Evolutionary conservation across 2,888 invertebrate species (phyloP), one percentile per base, ranked within the genome.

Genomic region (Apomyelois bistriatella): DNA sequence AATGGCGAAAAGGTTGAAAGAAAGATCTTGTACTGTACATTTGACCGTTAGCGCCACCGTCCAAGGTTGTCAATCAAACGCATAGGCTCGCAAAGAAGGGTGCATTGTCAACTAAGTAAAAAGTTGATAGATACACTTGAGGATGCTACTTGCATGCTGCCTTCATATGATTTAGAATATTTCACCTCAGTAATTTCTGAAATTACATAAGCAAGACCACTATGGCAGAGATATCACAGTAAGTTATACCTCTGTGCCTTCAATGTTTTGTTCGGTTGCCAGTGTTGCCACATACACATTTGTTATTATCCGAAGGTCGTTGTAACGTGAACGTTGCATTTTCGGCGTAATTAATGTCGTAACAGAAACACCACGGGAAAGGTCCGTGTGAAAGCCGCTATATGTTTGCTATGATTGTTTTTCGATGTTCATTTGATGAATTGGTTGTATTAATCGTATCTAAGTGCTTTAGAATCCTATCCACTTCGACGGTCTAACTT

Each of bases 251-350:
- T 10, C 40, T 40, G 8, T 8, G 9, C 9, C 16, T 0, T 16
- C 16, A 6, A 13, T 40, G 40, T 40, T 40, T 13, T 16, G 40
- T 13, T 13, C 40, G 16, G 10, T 40, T 40, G 16, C 37, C n/a
- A 43, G 43, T 43, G 70, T 85, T 87, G 86, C 83, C 62, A 75
- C 84, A 83, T 72, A 60, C 66, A 70, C 65, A 68, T 71, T 70
- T 65, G 65, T 60, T 61, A 54, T 57, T 58, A 57, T 52, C 58
- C 60, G 67, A 74, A 74, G 72, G 71, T 73, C 72, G 66, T 52
- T 52, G 52, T 52, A 52, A 52, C 49, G 50, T 48, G 51, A 22
- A 50, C 53, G 51, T 58, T 61, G 58, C 56, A 58, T 57, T 59
- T 59, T 58, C 43, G 56, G 42, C 37, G 52, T 43, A 52, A 52